Percentiles rank a stretch among this genome's conserved stretches.
Conservation (phyloP, 1,140 invertebrate genomes). For the Drosophila quadrilineata region DNA sequence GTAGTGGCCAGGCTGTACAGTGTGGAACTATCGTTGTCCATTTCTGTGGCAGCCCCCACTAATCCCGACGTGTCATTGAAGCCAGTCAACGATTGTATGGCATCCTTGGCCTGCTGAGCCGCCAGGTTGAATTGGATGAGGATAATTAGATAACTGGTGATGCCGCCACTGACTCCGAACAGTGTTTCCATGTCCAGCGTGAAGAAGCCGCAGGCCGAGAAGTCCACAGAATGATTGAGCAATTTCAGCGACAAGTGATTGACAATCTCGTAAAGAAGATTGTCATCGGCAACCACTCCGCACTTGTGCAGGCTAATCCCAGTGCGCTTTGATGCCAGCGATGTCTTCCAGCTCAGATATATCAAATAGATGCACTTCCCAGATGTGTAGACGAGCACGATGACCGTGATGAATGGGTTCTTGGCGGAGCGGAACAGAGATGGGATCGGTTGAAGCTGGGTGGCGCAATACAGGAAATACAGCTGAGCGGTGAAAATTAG, state of each 20-base stretch:
- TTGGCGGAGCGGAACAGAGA: conserved; percentile 75
- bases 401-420: conserved; percentile 66
- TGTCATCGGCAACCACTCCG: conserved; percentile 75
- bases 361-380: conserved; percentile 80
- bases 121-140: conserved; percentile 81
- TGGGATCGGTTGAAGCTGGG: conserved; percentile 66
- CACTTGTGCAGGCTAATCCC: conserved; percentile 79
- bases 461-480: conserved; percentile 78
- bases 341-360: conserved; percentile 79
- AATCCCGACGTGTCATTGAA: conserved; percentile 63
- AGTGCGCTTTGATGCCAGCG: conserved; percentile 74
- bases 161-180: conserved; percentile 79
- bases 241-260: conserved; percentile 80
- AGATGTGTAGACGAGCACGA: conserved; percentile 69
- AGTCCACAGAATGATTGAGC: conserved; percentile 78
- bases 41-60: conserved; percentile 53
- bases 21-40: conserved; percentile 45
- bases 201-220: conserved; percentile 80
- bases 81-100: conserved; percentile 59
- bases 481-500: conserved; percentile 79
- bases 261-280: conserved; percentile 77
- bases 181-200: conserved; percentile 80
- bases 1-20: conserved; percentile 43
- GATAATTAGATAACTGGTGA: conserved; percentile 80
- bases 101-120: conserved; percentile 77